Evolutionary conservation across 2,888 invertebrate genomes (phyloP).

Genomic region (Pristionchus exspectatus): DNA sequence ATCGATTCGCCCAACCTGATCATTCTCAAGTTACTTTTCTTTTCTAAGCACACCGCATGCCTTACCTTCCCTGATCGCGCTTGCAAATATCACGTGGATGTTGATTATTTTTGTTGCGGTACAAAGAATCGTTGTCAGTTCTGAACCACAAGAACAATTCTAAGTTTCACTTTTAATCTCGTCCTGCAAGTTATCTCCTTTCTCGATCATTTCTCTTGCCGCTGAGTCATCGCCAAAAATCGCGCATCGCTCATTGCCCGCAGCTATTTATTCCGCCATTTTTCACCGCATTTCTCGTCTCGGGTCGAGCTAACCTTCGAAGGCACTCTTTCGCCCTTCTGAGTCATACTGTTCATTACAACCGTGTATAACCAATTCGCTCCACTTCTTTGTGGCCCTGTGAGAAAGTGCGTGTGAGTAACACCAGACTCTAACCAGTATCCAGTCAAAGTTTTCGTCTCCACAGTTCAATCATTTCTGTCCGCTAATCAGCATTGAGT

Average conservation of each 20-base stretch:
- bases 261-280: not conserved
- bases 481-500: too few species aligned
- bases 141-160: too few species aligned
- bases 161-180: not conserved
- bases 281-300: not conserved
- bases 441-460: not conserved
- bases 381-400: slow-evolving; percentile 30
- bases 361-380: slow-evolving; percentile 2
- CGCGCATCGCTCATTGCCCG: not conserved
- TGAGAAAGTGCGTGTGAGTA: not conserved
- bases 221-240: slow-evolving; percentile 2
- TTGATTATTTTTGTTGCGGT: too few species aligned
- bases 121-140: too few species aligned
- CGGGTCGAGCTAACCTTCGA: not conserved
- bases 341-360: slow-evolving; percentile 36
- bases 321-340: not conserved
- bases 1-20: slow-evolving; percentile 3
- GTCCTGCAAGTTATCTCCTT: not conserved
- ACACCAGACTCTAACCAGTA: slow-evolving; percentile 42
- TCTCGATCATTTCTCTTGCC: not conserved
- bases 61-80: too few species aligned
- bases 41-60: not conserved
- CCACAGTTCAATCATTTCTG: not conserved
- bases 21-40: not conserved
- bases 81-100: too few species aligned